Base-by-base conservation (phyloP, 2,888 invertebrate species). In the Silvanus unidentatus region DNA sequence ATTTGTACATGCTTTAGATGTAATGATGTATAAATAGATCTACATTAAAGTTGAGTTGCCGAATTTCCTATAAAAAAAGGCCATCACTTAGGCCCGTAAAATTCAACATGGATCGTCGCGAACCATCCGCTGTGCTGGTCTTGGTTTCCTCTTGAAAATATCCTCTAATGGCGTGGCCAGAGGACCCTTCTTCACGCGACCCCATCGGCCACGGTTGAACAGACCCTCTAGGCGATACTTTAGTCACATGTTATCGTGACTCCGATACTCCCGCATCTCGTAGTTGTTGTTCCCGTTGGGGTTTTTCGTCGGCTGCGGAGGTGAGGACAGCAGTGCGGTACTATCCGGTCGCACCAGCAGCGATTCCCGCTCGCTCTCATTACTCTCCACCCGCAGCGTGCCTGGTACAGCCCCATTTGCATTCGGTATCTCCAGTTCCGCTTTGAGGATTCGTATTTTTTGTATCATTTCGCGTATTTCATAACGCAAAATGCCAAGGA, bases 381-480 rank as follows among this genome's bases (percentile, higher is more conserved):
- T 73, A 37, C 37, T 37, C n/a, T 37, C 37, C 3, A 32, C 66
- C 40, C 68, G 59, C 14, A 70, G 49, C 16, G 67, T 55, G 14
- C 77, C 75, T n/a, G 80, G 76, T 47, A 79, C 77, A 38, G 78
- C 77, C 12, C 80, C 79, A 62, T 80, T 80, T 16, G 77, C 77
- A 50, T 22, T 77, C 34, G 79, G 69, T 53, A 70, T 48, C 49
- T 80, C 78, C 53, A 79, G 69, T 64, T 86, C 86, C 48, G 78
- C 81, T 60, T 81, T 81, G 50, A 91, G 75, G 67, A 91, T 79
- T 64, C 85, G 82, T 68, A 91, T 91, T 75, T 91, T 91, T 70
- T 90, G 88, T 65, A 91, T 89, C 91, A 91, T 91, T 72, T 91
- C 91, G 56, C 86, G 81, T 65, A 90, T 89, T 76, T 90, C 89